Conservation (phyloP, 2,113 vertebrate genomes). For the Bettongia penicillata region DNA sequence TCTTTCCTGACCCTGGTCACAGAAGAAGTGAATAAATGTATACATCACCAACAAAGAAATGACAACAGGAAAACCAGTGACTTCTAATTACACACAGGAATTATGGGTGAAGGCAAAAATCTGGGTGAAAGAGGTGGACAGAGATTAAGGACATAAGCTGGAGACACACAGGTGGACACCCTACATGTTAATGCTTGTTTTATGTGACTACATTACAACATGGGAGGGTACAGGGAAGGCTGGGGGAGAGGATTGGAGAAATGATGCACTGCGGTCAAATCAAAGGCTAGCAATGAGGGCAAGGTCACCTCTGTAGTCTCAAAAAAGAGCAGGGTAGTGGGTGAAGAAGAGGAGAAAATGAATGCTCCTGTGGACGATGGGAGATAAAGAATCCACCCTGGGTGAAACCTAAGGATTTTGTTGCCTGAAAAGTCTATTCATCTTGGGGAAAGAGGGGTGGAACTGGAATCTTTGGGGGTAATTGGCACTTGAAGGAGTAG, state of each 20-base stretch:
- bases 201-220: neutral
- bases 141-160: no score
- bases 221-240: neutral
- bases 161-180: no score
- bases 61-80: neutral
- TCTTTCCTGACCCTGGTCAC: no score
- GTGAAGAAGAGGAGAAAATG: neutral
- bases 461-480: neutral
- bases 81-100: neutral
- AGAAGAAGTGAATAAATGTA: neutral
- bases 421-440: neutral
- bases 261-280: neutral
- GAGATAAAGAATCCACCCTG: neutral
- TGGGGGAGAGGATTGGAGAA: neutral
- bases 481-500: neutral
- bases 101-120: no score
- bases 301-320: neutral
- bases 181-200: neutral
- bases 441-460: neutral
- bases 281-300: neutral
- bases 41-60: neutral
- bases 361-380: no score
- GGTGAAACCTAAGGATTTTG: neutral
- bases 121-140: neutral
- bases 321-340: neutral